phyloP scores from a whole-genome alignment of 2,797 vertebrate species.

The Myiotriccus ornatus region DNA sequence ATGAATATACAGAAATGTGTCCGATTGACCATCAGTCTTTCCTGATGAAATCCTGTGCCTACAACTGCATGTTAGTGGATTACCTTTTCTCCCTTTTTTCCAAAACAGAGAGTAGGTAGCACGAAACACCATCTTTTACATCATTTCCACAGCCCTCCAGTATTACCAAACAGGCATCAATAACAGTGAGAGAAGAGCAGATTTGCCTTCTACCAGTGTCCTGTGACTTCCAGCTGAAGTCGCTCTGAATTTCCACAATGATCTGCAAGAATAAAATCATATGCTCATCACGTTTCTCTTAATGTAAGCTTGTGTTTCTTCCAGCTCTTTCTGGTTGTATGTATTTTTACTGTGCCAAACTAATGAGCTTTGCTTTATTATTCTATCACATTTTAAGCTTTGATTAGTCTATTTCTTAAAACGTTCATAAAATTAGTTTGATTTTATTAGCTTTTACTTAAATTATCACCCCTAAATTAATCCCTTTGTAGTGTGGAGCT shows the following conservation, averaged over 20 bases:
- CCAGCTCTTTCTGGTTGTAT: background rate
- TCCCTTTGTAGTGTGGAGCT: background rate
- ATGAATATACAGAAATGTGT: background rate
- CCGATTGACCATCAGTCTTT: background rate
- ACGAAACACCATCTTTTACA: background rate
- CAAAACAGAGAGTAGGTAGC: background rate
- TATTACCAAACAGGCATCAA: background rate
- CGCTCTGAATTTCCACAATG: background rate
- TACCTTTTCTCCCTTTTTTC: background rate
- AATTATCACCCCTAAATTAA: constrained; percentile 1
- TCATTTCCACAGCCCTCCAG: background rate
- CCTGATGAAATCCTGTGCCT: background rate
- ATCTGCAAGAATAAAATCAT: background rate
- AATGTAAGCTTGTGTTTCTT: background rate
- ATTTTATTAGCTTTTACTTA: constrained; percentile 33
- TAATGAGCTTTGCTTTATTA: constrained; percentile 21
- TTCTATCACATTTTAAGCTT: background rate
- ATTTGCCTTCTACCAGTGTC: background rate
- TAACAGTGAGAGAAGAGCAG: background rate
- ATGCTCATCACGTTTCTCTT: background rate
- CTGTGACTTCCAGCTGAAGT: background rate
- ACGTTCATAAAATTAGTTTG: background rate
- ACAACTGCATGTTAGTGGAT: background rate
- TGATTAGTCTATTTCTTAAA: constrained; percentile 17
- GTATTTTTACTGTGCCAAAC: background rate